Evolutionary conservation across 2,888 invertebrate genomes (phyloP).

Genomic region (Eupeodes luniger): DNA sequence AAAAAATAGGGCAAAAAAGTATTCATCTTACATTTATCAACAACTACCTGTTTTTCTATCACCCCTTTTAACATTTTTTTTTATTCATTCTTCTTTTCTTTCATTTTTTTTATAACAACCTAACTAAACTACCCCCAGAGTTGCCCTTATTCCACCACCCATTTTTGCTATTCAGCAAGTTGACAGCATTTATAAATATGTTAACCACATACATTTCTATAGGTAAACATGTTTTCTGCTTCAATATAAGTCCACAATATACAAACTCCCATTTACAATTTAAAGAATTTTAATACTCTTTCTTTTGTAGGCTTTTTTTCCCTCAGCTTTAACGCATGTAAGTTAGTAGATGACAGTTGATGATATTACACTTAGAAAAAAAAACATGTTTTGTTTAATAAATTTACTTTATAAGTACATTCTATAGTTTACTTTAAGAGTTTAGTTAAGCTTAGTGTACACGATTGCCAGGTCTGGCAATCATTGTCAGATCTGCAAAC

Average conservation of each 20-base stretch:
- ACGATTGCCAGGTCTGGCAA: too few relatives aligned
- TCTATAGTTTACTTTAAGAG: too few relatives aligned
- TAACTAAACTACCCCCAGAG: background rate
- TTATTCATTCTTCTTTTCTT: background rate
- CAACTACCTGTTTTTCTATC: conserved; percentile 58
- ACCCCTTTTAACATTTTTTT: background rate
- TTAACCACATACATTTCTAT: conserved; percentile 28
- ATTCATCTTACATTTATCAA: conserved; percentile 45
- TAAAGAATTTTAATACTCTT: conserved; percentile 69
- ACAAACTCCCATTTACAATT: conserved; percentile 68
- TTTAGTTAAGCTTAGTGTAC: too few relatives aligned
- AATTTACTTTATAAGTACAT: too few relatives aligned
- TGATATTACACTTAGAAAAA: background rate
- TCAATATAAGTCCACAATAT: conserved; percentile 8
- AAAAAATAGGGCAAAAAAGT: conserved; percentile 1
- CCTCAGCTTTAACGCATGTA: conserved; percentile 36
- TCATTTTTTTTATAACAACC: conserved; percentile 22
- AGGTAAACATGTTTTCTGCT: conserved; percentile 11
- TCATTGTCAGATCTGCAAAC: too few relatives aligned
- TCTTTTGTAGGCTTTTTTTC: conserved; percentile 49
- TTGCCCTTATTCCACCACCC: conserved; percentile 1
- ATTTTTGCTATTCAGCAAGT: conserved; percentile 26
- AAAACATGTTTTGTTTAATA: too few relatives aligned
- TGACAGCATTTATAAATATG: conserved; percentile 46
- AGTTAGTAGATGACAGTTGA: background rate